Conservation (phyloP, 2,797 vertebrate species). For the Harpagifer antarcticus region DNA sequence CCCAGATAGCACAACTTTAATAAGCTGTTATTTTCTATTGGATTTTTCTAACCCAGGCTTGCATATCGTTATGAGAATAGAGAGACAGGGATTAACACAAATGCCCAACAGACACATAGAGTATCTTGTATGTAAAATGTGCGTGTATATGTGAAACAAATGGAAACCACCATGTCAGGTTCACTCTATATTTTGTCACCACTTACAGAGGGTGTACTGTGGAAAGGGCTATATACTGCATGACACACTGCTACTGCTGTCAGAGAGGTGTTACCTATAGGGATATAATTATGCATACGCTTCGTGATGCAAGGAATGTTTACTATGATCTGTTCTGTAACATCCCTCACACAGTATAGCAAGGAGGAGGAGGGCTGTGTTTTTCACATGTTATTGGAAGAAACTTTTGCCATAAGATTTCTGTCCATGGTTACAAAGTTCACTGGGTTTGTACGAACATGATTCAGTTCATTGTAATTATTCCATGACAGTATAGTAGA, state of each 20-base stretch:
- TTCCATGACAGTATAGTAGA: background rate
- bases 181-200: background rate
- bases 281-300: constrained; percentile 14
- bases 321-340: background rate
- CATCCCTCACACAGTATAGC: background rate
- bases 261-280: constrained; percentile 18
- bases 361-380: background rate
- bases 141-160: background rate
- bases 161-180: background rate
- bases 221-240: background rate
- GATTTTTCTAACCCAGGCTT: background rate
- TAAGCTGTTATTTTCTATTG: background rate
- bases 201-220: background rate
- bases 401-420: background rate
- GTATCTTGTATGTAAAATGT: background rate
- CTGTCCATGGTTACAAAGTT: background rate
- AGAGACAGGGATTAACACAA: background rate
- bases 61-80: background rate
- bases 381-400: background rate
- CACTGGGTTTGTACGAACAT: background rate
- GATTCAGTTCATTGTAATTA: background rate
- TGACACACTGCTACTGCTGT: constrained; percentile 1
- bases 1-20: background rate
- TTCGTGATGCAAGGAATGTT: constrained; percentile 8
- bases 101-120: background rate